These are phyloP conservation scores for Gymnocypris eckloni DNA, from an alignment of 2,797 vertebrate species.

Conservation along the genomic window DNA sequence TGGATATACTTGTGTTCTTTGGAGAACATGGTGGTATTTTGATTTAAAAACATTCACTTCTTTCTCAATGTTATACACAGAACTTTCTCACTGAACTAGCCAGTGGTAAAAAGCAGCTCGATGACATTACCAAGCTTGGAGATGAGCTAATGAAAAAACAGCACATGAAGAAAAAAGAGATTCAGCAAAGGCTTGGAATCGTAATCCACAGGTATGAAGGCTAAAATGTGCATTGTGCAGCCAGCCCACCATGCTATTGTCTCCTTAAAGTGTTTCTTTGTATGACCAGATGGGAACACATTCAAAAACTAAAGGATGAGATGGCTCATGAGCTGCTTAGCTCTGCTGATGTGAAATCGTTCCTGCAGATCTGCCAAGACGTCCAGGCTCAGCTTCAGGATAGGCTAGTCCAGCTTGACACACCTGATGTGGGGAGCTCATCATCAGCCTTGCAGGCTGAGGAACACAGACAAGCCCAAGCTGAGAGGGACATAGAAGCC, in stretches of 20 bases:
- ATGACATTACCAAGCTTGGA: constrained; percentile 77
- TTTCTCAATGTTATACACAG: constrained; percentile 68
- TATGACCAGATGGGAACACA: constrained; percentile 80
- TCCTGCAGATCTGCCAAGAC: constrained; percentile 84
- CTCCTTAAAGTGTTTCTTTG: constrained; percentile 6
- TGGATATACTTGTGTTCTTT: background rate
- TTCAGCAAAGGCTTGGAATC: constrained; percentile 72
- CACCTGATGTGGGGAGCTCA: constrained; percentile 69
- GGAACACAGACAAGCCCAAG: constrained; percentile 69
- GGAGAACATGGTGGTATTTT: background rate
- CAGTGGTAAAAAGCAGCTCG: constrained; percentile 81
- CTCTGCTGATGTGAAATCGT: constrained; percentile 76
- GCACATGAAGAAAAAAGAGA: constrained; percentile 76
- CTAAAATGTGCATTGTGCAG: background rate
- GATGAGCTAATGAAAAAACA: constrained; percentile 77
- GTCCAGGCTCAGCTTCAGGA: constrained; percentile 76
- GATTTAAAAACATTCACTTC: background rate
- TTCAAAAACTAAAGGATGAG: constrained; percentile 85
- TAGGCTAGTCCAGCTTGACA: constrained; percentile 70
- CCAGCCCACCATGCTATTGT: background rate
- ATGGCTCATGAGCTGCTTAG: constrained; percentile 81
- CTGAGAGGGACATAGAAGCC: constrained; percentile 79
- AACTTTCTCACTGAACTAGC: constrained; percentile 84
- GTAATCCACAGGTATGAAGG: constrained; percentile 77
- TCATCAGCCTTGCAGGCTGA: constrained; percentile 71